Evolutionary conservation across 2,113 vertebrate species (phyloP).

Genomic region (Hepsetus odoe): DNA sequence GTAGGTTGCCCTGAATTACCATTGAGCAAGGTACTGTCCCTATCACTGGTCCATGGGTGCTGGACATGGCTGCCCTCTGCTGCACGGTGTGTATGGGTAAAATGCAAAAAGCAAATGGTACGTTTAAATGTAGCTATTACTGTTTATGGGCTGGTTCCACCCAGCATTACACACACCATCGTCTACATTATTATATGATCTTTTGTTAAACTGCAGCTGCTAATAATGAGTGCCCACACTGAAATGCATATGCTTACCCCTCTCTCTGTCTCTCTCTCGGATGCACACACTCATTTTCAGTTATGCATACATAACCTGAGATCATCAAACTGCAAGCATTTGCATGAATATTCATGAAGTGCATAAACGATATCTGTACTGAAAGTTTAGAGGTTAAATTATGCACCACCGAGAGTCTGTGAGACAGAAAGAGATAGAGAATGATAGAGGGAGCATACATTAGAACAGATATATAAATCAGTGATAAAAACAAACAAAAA

Average conservation of each 20-base stretch:
- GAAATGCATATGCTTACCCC: not conserved
- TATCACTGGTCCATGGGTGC: too few relatives aligned
- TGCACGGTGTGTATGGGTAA: too few relatives aligned
- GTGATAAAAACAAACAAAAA: constrained; percentile 24
- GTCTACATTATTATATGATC: not conserved
- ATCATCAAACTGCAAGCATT: constrained; percentile 6
- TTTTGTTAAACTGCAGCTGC: not conserved
- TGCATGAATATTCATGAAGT: constrained; percentile 7
- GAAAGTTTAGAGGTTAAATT: constrained; percentile 9
- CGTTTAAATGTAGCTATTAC: not conserved
- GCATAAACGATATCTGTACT: constrained; percentile 5
- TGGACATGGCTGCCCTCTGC: too few relatives aligned
- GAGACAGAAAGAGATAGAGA: not conserved
- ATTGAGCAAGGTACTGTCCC: too few relatives aligned
- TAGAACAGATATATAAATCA: not conserved
- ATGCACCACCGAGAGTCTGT: not conserved
- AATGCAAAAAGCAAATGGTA: not conserved
- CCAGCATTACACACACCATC: not conserved
- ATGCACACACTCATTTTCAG: not conserved
- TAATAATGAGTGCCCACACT: not conserved
- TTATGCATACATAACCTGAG: not conserved
- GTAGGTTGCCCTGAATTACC: too few relatives aligned
- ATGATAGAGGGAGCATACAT: not conserved
- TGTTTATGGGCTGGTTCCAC: not conserved
- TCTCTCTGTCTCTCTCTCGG: not conserved